Base-by-base conservation (phyloP, 2,888 invertebrate species). In the Antitype chi region DNA sequence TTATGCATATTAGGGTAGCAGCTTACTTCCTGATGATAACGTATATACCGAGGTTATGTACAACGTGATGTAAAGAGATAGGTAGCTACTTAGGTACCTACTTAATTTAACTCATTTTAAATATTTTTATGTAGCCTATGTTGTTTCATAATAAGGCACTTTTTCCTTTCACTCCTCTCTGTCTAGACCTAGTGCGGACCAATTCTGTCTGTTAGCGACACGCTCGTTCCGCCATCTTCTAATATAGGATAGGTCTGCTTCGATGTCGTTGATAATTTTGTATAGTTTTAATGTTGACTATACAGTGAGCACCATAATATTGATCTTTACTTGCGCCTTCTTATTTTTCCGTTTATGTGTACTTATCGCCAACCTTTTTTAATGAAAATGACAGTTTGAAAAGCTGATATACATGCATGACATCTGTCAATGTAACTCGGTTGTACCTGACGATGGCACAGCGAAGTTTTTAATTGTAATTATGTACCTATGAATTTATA, bases 1-100 rank as follows among this genome's bases (percentile, higher is more conserved):
- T 68, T 80, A 52, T 49, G 47, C 62, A 63, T 43, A 52, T 23
- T 23, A 67, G 60, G 7, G 17, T 52, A 25, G 32, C 23, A 23
- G 0, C 32, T 28, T 55, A 53, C 28, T 52, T 52, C 52, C 20
- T 52, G 20, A 52, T 52, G 20, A 17, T 5, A 49, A 49, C 17
- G 6, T 49, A 17, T 17, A 5, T 49, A 17, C 49, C 49, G 25
- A 13, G 55, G 25, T 57, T 57, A 2, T 13, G 11, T n/a, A 55
- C 55, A 13, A n/a, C n/a, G 55, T n/a, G 13, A n/a, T n/a, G 55
- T n/a, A n/a, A n/a, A n/a, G 53, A 23, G 53, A 9, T 55, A 55
- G 13, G 55, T 32, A n/a, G n/a, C n/a, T n/a, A n/a, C n/a, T n/a
- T n/a, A n/a, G n/a, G n/a, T n/a, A n/a, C n/a, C n/a, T n/a, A n/a